Percentiles rank a stretch among this genome's conserved stretches.
phyloP scores from a whole-genome alignment of 2,888 invertebrate genomes.

The Agrochola lota region DNA sequence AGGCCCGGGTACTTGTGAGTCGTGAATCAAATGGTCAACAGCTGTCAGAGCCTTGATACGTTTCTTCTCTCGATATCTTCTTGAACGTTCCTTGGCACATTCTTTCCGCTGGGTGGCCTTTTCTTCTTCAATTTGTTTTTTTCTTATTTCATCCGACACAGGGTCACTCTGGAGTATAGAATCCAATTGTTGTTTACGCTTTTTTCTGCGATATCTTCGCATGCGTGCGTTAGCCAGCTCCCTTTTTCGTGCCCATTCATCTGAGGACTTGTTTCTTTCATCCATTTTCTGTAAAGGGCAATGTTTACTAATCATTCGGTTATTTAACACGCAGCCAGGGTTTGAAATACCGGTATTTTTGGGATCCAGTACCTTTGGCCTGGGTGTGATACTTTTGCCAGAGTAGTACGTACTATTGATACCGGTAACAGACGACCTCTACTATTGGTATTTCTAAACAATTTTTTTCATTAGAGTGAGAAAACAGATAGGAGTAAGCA shows the following conservation, averaged over 20 bases:
- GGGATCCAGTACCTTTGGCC: no score
- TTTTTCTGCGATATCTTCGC: not conserved
- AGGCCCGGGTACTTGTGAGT: not conserved
- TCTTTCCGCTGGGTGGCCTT: not conserved
- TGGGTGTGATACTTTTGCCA: no score
- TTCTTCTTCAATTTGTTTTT: not conserved
- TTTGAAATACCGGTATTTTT: no score
- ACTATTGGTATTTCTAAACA: no score
- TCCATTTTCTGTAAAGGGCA: constrained; percentile 3
- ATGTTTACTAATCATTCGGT: not conserved
- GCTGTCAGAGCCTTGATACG: not conserved
- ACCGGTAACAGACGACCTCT: no score
- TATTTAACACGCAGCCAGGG: not conserved
- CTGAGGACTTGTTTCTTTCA: not conserved
- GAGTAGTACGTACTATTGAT: no score
- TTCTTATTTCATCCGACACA: not conserved
- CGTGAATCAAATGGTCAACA: not conserved
- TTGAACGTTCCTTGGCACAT: not conserved
- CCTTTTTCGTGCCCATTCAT: constrained; percentile 1
- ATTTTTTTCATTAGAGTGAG: no score
- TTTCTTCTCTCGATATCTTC: constrained; percentile 1
- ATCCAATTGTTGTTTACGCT: not conserved
- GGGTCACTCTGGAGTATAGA: not conserved
- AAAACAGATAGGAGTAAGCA: no score
- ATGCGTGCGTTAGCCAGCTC: constrained; percentile 4